Base-by-base conservation (phyloP, 30 jellyfish, hydroid and myxozoan genomes). In the Turritopsis rubra region DNA sequence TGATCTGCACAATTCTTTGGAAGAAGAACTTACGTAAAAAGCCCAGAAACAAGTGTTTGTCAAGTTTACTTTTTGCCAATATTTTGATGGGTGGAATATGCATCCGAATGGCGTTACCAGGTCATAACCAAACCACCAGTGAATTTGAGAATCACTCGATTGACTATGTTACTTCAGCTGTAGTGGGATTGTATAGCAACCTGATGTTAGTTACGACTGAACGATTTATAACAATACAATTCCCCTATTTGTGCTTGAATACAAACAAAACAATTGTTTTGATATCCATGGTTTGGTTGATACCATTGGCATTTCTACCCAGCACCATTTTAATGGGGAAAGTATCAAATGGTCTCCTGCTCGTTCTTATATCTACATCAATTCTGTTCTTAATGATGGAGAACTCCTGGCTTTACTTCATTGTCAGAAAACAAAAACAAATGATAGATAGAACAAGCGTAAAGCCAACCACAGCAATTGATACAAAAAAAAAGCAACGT, bases 111-210 rank as follows among this genome's bases (percentile, higher is more conserved):
- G 28, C 77, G 9, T 68, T 68, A n/a, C 77, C 77, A 19, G 31
- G 23, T 1, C 31, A 68, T n/a, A 27, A 68, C 28, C 30, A n/a
- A 68, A 68, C 77, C 31, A 17, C 30, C 16, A 27, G 30, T 9
- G 77, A 68, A 68, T 68, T 68, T 68, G 77, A 68, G 30, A 23
- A 68, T 17, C 77, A 68, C 9, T n/a, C 77, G 16, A 22, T 68
- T 7, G 77, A 68, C 19, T 68, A 68, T 22, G 30, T 68, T 9
- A 68, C 77, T 7, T 68, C 77, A 68, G 77, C 77, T 68, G 77
- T 68, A 9, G 28, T 68, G 8, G 77, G 31, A 9, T 68, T 68
- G 30, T 68, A 7, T 27, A n/a, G 77, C 77, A 68, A 68, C 77
- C 19, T 68, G 30, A 68, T 68, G 77, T 27, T 68, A 1, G 77